Evolutionary conservation across 2,113 vertebrate genomes (phyloP), one percentile per base, ranked within the genome.

Genomic region (Melanotaenia duboulayi): DNA sequence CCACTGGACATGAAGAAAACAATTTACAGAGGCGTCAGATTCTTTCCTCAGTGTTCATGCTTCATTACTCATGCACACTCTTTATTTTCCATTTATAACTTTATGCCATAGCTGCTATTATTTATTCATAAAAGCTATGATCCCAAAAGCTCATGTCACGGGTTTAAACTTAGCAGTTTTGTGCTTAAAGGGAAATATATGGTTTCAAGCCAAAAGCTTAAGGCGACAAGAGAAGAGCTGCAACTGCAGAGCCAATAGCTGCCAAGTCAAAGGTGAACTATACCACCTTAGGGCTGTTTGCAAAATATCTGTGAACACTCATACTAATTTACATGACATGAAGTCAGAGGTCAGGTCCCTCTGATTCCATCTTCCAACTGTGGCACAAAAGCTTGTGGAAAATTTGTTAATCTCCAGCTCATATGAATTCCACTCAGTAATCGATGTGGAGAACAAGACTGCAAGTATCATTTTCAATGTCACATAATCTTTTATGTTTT

Each of bases 201-300:
- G 20, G 23, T 19, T 25, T 13, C 28, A n/a, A 32, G 12, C 16
- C 20, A 14, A 2, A 32, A 23, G 3, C 59, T 9, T 0, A 32
- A 63, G 61, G 54, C 51, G 2, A 52, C 6, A 4, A 12, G 25
- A 22, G 12, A 14, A 20, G 8, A 48, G 17, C 28, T 65, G 37
- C 44, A 20, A 17, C 1, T 64, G 44, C 25, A 11, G 3, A 0
- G 46, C 62, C 48, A 24, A 50, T 57, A 74, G 40, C 12, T 28
- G 58, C 44, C 0, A 14, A 11, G 78, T 80, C 64, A 81, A 1
- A 81, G 83, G 72, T 74, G 25, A 73, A 56, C 40, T 5, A 37
- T 24, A 14, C 1, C 50, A n/a, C 76, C 74, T 70, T 0, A 37
- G 48, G 35, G 22, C 19, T 13, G 1, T 8, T 17, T 42, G 44